Conservation (phyloP, 2,797 vertebrate species). For the Morus bassanus region DNA sequence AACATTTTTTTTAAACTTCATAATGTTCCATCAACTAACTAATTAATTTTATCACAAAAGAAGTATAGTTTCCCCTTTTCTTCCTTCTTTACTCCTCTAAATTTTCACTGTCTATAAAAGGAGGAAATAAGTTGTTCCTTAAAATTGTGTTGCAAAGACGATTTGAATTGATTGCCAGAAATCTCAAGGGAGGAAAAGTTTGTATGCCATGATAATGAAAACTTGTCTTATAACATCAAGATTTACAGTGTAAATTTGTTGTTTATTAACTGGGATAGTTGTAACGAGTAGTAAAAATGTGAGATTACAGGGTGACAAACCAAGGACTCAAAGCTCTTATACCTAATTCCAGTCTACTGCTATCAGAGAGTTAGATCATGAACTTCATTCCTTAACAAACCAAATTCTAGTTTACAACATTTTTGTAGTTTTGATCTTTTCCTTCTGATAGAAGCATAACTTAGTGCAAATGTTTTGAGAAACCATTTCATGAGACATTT, state of each 20-base stretch:
- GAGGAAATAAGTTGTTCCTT: not conserved
- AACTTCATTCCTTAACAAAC: not conserved
- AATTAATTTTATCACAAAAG: not conserved
- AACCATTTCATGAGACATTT: not conserved
- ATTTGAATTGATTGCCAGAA: not conserved
- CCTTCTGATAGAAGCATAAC: not conserved
- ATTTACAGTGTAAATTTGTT: not conserved
- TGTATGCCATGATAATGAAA: not conserved
- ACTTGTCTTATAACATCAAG: not conserved
- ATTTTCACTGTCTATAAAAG: not conserved
- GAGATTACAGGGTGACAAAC: not conserved
- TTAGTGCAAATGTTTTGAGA: not conserved
- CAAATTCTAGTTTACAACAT: rapidly evolving
- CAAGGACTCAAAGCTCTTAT: not conserved
- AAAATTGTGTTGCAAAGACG: not conserved
- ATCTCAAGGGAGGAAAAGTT: not conserved
- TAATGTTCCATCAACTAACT: not conserved
- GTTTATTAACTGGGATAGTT: not conserved
- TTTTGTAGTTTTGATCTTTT: not conserved
- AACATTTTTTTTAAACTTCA: not conserved
- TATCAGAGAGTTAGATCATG: not conserved
- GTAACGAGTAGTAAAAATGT: not conserved
- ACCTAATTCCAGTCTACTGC: not conserved
- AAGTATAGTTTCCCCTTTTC: not conserved
- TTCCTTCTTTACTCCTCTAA: not conserved